A percentile compares a stretch with the other conserved stretches of the same genome.
These are phyloP conservation scores for Phoxinus phoxinus DNA, from an alignment of 2,113 vertebrate species.

Conservation along the genomic window DNA sequence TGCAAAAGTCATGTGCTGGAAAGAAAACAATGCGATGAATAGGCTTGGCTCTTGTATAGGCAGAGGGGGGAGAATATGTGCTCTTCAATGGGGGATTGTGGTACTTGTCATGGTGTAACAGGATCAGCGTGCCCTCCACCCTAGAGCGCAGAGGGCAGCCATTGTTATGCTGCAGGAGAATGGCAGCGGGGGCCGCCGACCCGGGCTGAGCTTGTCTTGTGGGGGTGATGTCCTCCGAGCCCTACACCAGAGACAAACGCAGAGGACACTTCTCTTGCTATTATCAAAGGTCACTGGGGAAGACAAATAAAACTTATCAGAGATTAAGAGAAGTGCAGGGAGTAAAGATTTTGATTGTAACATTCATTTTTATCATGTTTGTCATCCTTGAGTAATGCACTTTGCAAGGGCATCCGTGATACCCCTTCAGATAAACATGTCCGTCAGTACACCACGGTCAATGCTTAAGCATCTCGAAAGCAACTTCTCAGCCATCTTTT, in stretches of 20 bases:
- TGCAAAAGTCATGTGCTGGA: conserved; percentile 38
- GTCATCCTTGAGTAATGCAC: not conserved
- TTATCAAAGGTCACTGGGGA: conserved; percentile 35
- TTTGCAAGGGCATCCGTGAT: not conserved
- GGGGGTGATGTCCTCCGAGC: conserved; percentile 36
- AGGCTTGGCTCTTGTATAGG: conserved; percentile 32
- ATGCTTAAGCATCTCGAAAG: not conserved
- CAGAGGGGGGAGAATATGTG: conserved; percentile 24
- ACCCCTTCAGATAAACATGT: not conserved
- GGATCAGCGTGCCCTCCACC: conserved; percentile 65
- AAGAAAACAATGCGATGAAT: conserved; percentile 48
- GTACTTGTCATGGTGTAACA: conserved; percentile 70
- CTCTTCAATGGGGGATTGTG: conserved; percentile 59
- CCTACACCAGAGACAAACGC: conserved; percentile 29
- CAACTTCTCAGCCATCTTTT: conserved; percentile 10
- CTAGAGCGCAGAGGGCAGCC: conserved; percentile 51
- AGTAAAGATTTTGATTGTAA: not conserved
- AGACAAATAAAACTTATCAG: conserved; percentile 9
- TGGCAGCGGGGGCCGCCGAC: conserved; percentile 20
- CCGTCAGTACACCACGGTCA: not conserved
- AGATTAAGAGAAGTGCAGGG: not conserved
- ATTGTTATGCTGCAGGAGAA: conserved; percentile 49
- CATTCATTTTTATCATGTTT: not conserved
- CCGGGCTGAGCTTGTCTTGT: conserved; percentile 26
- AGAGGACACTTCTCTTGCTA: conserved; percentile 21